Evolutionary conservation across 1,140 invertebrate genomes (phyloP), one percentile per base, ranked within the genome.

Genomic region (Camponotus floridanus): DNA sequence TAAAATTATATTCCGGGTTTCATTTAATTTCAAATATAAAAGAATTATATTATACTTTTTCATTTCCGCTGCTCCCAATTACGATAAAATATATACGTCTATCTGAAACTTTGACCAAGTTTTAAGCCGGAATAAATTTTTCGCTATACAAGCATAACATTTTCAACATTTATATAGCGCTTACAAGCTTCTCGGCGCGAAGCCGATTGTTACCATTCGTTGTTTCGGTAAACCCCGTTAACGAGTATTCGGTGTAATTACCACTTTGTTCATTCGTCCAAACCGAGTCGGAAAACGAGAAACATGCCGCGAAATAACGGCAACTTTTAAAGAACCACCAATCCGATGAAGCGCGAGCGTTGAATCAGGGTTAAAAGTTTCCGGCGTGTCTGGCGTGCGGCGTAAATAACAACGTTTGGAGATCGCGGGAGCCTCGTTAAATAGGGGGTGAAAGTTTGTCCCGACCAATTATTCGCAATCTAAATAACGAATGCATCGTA

Each of bases 371-470:
- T 90, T 84, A 79, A 88, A 91, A 88, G 86, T 88, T 90, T 73
- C 15, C 33, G 76, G 57, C 26, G 15, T 15, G 26, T 31, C 48
- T 45, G 42, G 42, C 11, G 8, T 61, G 59, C 59, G 76, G 62
- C 57, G 74, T 90, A 92, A 91, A 91, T 92, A 81, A 85, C 65
- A 67, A 67, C 85, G 87, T 90, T 91, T 90, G 90, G 85, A 80
- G 55, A 88, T 81, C 55, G 59, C 45, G 42, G 26, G 73, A 91
- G 87, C 61, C 42, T 90, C 79, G 85, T 83, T 81, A 85, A 26
- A 79, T 81, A 86, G 79, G 36, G 64, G 26, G 3, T 61, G 15
- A 42, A 86, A 87, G 57, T 87, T 89, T 78, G 87, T 89, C 83
- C 67, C 78, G 73, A 67, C 64, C 45, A 70, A 57, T 62, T 79